A percentile compares a stretch with the other conserved stretches of the same genome.
Evolutionary conservation across 2,888 invertebrate species (phyloP).

Genomic region (Ophion costatus): DNA sequence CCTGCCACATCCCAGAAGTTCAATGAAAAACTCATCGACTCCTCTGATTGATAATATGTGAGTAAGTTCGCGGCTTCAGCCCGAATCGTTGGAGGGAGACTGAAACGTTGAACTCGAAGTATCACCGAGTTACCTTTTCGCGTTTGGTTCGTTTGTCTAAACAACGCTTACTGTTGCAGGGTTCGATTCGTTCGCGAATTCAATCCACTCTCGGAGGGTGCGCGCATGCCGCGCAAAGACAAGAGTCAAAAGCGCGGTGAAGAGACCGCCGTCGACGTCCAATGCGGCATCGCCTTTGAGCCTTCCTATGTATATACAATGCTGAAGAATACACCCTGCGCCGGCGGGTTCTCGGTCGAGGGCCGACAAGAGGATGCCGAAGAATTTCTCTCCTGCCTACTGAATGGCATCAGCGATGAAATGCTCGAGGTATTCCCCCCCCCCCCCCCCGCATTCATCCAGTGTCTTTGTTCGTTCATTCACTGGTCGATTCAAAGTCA

Average conservation of each 20-base stretch:
- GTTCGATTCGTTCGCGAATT: constrained; percentile 92
- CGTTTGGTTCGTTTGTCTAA: not conserved
- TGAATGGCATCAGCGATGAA: constrained; percentile 98
- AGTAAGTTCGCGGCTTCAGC: constrained; percentile 83
- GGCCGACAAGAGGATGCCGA: constrained; percentile 99
- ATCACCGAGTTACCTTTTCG: constrained; percentile 33
- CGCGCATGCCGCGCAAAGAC: constrained; percentile 84
- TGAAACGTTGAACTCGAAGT: not conserved
- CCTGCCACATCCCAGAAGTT: constrained; percentile 87
- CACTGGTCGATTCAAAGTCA: too few species aligned
- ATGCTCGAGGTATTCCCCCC: constrained; percentile 91
- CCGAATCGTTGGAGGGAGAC: constrained; percentile 25
- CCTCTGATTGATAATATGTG: constrained; percentile 97
- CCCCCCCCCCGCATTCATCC: too few species aligned
- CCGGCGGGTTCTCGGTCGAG: constrained; percentile 90
- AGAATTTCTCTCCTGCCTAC: constrained; percentile 96
- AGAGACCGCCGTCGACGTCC: constrained; percentile 84
- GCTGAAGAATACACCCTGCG: constrained; percentile 90
- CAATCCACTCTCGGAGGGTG: constrained; percentile 87
- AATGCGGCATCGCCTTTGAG: constrained; percentile 93
- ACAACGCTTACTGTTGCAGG: constrained; percentile 83
- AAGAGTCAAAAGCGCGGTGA: constrained; percentile 82
- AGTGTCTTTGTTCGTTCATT: too few species aligned
- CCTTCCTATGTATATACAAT: constrained; percentile 94
- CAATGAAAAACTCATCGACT: constrained; percentile 85